Conservation (phyloP, 2,888 invertebrate genomes). For the Diadromus collaris region DNA sequence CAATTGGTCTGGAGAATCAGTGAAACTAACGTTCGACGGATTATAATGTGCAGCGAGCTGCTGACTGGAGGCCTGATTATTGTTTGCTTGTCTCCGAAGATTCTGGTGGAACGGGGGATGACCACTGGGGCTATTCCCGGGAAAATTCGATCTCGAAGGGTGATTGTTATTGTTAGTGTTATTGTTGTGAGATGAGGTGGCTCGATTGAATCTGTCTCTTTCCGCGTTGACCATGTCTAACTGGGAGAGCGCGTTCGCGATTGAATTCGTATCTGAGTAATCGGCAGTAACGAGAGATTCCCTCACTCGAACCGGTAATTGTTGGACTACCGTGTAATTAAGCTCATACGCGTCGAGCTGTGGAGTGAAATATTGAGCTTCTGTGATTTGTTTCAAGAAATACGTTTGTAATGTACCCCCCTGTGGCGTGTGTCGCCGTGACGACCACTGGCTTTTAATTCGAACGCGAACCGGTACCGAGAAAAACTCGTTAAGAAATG, state of each 20-base stretch:
- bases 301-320: constrained; percentile 27
- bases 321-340: constrained; percentile 44
- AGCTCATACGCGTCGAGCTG: constrained; percentile 32
- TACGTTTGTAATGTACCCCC: constrained; percentile 38
- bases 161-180: neutral
- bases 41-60: no score
- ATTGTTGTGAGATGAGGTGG: no score
- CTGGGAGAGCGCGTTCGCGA: neutral
- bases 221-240: constrained; percentile 3
- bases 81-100: no score
- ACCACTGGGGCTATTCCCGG: no score
- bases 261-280: constrained; percentile 9
- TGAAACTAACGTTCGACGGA: no score
- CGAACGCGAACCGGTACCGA: constrained; percentile 50
- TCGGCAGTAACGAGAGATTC: constrained; percentile 20
- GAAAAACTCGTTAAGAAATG: constrained; percentile 40
- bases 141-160: no score
- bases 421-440: neutral
- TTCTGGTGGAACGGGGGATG: no score
- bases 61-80: no score
- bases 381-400: constrained; percentile 37
- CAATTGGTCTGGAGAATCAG: no score
- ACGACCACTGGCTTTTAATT: no score
- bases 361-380: constrained; percentile 40
- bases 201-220: neutral